Base-by-base conservation (phyloP, 2,888 invertebrate genomes). In the Drosophila kuntzei region DNA sequence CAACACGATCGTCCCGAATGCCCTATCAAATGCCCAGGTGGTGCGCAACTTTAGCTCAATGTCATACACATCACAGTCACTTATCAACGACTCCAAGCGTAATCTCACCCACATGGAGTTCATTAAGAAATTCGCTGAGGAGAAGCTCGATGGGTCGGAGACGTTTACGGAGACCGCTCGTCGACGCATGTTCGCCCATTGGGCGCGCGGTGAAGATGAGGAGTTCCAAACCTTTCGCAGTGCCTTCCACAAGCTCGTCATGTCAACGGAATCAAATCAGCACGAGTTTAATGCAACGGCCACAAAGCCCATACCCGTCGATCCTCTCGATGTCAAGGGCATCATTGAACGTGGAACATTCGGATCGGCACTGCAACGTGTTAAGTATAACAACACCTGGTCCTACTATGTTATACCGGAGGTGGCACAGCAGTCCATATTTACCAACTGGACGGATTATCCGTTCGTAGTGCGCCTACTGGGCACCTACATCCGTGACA, bases 41-140 rank as follows among this genome's bases (percentile, higher is more conserved):
- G 94, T 94, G 54, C 90, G 93, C 61, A 93, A 93, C 91, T 93
- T 94, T 91, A 94, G 94, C 91, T 93, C 93, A 77, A 89, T 92
- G 68, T 89, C 91, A 2, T 90, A 79, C 65, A 85, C 87, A 53
- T 90, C 89, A 57, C 83, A 83, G 8, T 69, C 76, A 2, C 58
- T 73, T 0, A 79, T 91, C 22, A 83, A 81, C 25, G 90, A 91
- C 50, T 88, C 90, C 36, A 91, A 91, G 51, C 66, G 78, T 3
- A 90, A 89, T 64, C 72, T 90, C 9, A 82, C 90, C 0, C 76
- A 76, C n/a, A 76, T 84, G 64, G 84, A 89, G 0, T 92, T 90
- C 44, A 84, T 92, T 0, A 78, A 73, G 12, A 73, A 87, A 3
- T 91, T 90, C 51, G 73, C 87, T n/a, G 51, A 72, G 11, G 77